Percentiles rank a stretch among this genome's conserved stretches.
Evolutionary conservation across 2,888 invertebrate genomes (phyloP).

Genomic region (Tricholauxania praeusta): DNA sequence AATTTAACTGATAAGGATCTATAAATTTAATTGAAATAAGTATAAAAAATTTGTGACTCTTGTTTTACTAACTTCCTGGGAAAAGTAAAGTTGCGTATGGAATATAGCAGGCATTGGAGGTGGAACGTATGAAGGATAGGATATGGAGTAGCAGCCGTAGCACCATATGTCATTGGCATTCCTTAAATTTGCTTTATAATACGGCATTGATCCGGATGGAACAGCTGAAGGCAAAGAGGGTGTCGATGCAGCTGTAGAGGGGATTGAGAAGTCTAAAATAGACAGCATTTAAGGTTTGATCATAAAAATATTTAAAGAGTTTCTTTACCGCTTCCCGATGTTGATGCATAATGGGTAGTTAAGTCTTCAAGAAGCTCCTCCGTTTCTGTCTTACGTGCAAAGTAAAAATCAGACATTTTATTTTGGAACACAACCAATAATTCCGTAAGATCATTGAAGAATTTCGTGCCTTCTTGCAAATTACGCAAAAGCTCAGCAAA

Average conservation of each 20-base stretch:
- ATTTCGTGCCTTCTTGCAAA: conserved; percentile 95
- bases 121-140: conserved; percentile 83
- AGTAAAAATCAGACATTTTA: conserved; percentile 97
- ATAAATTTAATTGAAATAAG: conserved; percentile 42
- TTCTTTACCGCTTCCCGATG: conserved; percentile 63
- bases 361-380: conserved; percentile 96
- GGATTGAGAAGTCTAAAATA: conserved; percentile 15
- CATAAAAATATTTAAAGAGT: conserved; percentile 13
- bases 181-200: conserved; percentile 80
- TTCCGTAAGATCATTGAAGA: conserved; percentile 94
- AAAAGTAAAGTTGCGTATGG: conserved; percentile 88
- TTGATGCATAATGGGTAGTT: conserved; percentile 76
- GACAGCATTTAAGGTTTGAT: conserved; percentile 4
- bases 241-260: conserved; percentile 48
- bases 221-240: conserved; percentile 51
- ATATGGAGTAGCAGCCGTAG: conserved; percentile 70
- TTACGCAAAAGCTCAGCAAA: conserved; percentile 92
- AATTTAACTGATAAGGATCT: conserved; percentile 71
- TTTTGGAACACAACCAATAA: conserved; percentile 95
- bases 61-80: conserved; percentile 71
- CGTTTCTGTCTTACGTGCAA: conserved; percentile 98
- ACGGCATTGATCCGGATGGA: conserved; percentile 73
- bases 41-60: neutral
- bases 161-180: conserved; percentile 79
- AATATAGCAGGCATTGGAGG: conserved; percentile 89